These are phyloP conservation scores for Bradypodion pumilum DNA, from an alignment of 2,797 vertebrate species.

Conservation along the genomic window DNA sequence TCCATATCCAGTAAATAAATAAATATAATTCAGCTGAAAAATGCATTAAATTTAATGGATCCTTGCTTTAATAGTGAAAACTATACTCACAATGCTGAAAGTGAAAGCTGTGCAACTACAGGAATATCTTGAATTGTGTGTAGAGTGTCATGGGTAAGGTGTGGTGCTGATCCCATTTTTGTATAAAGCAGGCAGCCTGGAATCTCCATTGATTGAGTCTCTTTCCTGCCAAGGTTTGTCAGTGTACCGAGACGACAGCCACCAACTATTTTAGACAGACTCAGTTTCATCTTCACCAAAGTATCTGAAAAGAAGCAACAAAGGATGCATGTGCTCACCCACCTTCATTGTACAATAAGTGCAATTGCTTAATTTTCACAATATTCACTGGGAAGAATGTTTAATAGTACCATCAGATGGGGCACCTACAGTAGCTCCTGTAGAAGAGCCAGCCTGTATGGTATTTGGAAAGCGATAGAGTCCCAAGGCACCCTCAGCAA, in stretches of 20 bases:
- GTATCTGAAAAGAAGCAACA: not conserved
- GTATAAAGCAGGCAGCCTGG: constrained; percentile 93
- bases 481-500: too few relatives aligned
- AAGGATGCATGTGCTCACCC: not conserved
- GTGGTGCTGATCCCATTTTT: constrained; percentile 86
- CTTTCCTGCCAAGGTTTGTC: constrained; percentile 77
- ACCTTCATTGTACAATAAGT: not conserved
- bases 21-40: not conserved
- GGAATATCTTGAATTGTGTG: constrained; percentile 80
- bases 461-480: too few relatives aligned
- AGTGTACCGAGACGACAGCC: constrained; percentile 86
- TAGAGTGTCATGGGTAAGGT: constrained; percentile 89
- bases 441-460: too few relatives aligned
- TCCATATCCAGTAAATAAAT: not conserved
- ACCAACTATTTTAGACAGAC: constrained; percentile 77
- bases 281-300: constrained; percentile 79
- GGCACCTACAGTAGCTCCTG: too few relatives aligned
- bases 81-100: constrained; percentile 86
- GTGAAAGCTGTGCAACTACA: constrained; percentile 83
- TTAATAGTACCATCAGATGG: too few relatives aligned
- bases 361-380: not conserved
- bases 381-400: not conserved
- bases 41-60: not conserved
- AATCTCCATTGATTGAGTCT: constrained; percentile 78
- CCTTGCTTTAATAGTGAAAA: not conserved